A percentile compares a stretch with the other conserved stretches of the same genome.
Evolutionary conservation across 2,797 vertebrate species (phyloP).

Genomic region (Oreochromis grahami): DNA sequence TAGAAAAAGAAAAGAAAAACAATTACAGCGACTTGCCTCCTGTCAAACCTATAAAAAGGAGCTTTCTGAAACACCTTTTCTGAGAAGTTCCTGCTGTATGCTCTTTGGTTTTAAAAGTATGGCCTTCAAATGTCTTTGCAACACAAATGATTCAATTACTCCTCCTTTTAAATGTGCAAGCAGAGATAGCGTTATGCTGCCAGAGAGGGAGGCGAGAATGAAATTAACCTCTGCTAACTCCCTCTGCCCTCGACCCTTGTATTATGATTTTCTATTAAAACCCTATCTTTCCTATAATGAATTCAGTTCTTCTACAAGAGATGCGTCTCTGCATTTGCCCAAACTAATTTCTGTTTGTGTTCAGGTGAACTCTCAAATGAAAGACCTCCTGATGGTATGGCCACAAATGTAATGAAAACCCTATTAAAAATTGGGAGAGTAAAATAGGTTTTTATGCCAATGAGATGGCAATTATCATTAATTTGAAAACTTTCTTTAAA

Average conservation of each 20-base stretch:
- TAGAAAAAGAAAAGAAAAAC: neutral
- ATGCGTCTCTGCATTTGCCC: conserved; percentile 9
- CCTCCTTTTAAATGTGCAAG: conserved; percentile 64
- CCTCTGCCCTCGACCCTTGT: conserved; percentile 47
- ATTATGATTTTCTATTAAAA: conserved; percentile 71
- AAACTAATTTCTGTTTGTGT: conserved; percentile 51
- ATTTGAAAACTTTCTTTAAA: neutral
- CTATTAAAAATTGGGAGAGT: neutral
- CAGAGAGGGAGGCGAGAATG: conserved; percentile 55
- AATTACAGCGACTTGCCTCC: neutral
- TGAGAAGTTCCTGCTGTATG: conserved; percentile 5
- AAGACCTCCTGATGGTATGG: neutral
- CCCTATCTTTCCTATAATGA: conserved; percentile 52
- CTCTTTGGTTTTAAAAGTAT: conserved; percentile 27
- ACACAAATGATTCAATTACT: conserved; percentile 72
- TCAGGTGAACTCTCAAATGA: conserved; percentile 38
- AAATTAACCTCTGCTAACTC: conserved; percentile 67
- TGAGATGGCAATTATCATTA: neutral
- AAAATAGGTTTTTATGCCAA: neutral
- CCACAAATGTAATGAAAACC: conserved; percentile 1
- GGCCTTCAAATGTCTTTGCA: conserved; percentile 61
- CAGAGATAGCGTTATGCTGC: conserved; percentile 53
- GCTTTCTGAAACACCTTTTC: neutral
- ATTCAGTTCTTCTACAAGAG: conserved; percentile 24
- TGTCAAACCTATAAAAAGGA: conserved; percentile 5